Evolutionary conservation across 2,113 vertebrate species (phyloP).

Genomic region (Junco hyemalis): DNA sequence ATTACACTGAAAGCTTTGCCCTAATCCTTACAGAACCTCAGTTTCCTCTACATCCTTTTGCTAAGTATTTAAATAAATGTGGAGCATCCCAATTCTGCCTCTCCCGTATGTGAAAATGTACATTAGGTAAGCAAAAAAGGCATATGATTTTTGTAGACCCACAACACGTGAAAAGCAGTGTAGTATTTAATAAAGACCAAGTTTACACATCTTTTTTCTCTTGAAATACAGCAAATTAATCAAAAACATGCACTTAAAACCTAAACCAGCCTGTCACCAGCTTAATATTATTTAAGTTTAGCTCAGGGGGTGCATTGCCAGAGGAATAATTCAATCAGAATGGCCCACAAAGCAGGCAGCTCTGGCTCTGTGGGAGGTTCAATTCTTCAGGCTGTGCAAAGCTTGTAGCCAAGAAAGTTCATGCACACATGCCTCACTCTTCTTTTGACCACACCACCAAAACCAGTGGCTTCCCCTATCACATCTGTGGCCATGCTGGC

Average conservation of each 20-base stretch:
- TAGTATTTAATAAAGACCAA: not conserved
- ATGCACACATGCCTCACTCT: not conserved
- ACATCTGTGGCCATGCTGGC: constrained; percentile 49
- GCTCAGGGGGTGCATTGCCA: not conserved
- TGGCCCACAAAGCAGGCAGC: not conserved
- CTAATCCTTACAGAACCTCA: not conserved
- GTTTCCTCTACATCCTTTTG: not conserved
- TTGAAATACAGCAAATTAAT: constrained; percentile 13
- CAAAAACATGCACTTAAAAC: constrained; percentile 12
- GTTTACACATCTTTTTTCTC: not conserved
- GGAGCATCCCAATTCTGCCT: not conserved
- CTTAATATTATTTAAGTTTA: not conserved
- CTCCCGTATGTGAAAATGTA: not conserved
- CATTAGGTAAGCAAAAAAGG: not conserved
- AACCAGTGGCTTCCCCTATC: constrained; percentile 52
- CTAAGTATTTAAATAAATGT: not conserved
- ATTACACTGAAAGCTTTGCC: not conserved
- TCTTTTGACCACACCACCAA: constrained; percentile 36
- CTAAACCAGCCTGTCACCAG: constrained; percentile 13
- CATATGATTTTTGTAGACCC: not conserved
- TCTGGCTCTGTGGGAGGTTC: constrained; percentile 27
- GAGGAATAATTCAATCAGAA: constrained; percentile 26
- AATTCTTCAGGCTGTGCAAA: not conserved
- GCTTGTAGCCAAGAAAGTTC: not conserved
- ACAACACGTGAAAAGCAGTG: not conserved